These are phyloP conservation scores for Drosophila teissieri DNA, from an alignment of 1,140 invertebrate species.

Conservation along the genomic window DNA sequence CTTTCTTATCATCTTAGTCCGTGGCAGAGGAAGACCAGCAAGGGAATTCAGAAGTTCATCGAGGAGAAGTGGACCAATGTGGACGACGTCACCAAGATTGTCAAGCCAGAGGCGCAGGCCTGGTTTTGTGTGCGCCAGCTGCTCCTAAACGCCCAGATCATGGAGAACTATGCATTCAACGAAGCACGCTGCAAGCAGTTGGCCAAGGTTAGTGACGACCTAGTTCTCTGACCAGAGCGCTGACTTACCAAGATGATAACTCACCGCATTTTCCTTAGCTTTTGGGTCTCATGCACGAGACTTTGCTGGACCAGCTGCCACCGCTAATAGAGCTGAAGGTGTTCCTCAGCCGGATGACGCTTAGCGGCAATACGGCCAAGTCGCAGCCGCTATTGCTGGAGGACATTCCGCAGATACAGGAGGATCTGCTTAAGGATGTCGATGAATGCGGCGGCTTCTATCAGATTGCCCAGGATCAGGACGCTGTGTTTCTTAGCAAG, in stretches of 20 bases:
- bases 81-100: slow-evolving; percentile 86
- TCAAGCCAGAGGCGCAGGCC: slow-evolving; percentile 89
- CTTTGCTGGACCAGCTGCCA: slow-evolving; percentile 90
- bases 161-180: slow-evolving; percentile 89
- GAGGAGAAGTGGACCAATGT: slow-evolving; percentile 88
- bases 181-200: slow-evolving; percentile 88
- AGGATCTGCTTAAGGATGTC: slow-evolving; percentile 83
- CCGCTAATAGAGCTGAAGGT: slow-evolving; percentile 90
- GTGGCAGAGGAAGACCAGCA: slow-evolving; percentile 88
- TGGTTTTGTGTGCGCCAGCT: slow-evolving; percentile 90
- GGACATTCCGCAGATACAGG: slow-evolving; percentile 85
- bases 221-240: too few relatives aligned
- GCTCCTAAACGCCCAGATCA: slow-evolving; percentile 87
- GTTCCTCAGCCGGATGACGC: slow-evolving; percentile 86
- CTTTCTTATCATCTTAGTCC: slow-evolving; percentile 80
- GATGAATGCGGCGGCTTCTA: slow-evolving; percentile 86
- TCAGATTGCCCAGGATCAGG: slow-evolving; percentile 86
- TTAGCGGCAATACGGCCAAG: slow-evolving; percentile 53
- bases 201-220: slow-evolving; percentile 40
- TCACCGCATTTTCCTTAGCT: slow-evolving; percentile 26
- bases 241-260: too few relatives aligned
- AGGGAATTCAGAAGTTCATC: slow-evolving; percentile 86
- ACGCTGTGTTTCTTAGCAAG: slow-evolving; percentile 85
- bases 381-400: slow-evolving; percentile 86
- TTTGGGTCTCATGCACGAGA: slow-evolving; percentile 87